Evolutionary conservation across 2,113 vertebrate genomes (phyloP).

Genomic region (Nestor notabilis): DNA sequence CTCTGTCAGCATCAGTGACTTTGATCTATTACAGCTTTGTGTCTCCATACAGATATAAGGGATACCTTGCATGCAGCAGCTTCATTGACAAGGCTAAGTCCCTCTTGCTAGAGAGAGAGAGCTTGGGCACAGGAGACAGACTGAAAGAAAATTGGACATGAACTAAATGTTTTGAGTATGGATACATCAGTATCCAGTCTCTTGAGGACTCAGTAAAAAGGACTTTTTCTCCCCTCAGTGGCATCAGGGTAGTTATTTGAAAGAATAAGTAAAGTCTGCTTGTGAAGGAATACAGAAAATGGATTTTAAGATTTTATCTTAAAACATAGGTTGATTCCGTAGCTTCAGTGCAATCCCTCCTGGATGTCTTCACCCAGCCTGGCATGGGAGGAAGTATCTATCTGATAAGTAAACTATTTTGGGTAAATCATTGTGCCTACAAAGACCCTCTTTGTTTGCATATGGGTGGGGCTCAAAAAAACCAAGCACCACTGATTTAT

Average conservation of each 20-base stretch:
- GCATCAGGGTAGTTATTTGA: neutral
- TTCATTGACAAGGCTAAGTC: neutral
- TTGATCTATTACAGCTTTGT: neutral
- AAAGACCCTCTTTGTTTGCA: neutral
- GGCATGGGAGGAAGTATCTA: constrained; percentile 3
- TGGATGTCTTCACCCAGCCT: neutral
- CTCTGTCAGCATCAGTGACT: neutral
- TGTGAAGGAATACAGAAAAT: neutral
- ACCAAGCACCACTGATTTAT: neutral
- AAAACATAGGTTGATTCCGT: neutral
- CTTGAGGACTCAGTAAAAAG: neutral
- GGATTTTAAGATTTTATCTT: neutral
- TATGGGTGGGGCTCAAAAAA: neutral
- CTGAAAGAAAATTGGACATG: rapidly evolving
- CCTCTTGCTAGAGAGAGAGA: neutral
- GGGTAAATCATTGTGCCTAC: neutral
- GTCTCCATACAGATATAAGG: neutral
- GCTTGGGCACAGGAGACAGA: neutral
- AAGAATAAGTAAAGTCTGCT: neutral
- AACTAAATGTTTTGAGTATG: neutral
- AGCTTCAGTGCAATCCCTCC: neutral
- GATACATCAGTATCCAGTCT: neutral
- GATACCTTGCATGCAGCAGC: neutral
- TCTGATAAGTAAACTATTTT: constrained; percentile 56
- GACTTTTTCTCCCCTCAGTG: neutral